A percentile compares a stretch with the other conserved stretches of the same genome.
These are phyloP conservation scores for Brachyhypopomus gauderio DNA, from an alignment of 2,113 vertebrate genomes.

Conservation along the genomic window DNA sequence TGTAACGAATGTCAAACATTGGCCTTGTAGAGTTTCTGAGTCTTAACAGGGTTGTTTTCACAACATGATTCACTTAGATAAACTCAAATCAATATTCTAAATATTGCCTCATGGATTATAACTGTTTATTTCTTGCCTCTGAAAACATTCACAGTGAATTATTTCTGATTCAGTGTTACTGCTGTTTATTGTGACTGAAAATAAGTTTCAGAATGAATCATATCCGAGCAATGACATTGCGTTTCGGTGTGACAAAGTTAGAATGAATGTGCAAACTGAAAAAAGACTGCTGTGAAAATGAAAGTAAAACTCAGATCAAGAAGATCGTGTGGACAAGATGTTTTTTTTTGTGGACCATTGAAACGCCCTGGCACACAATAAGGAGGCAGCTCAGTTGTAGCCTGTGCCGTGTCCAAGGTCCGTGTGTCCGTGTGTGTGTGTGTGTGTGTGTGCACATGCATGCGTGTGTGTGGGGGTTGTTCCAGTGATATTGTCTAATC, in stretches of 20 bases:
- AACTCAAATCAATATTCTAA: neutral
- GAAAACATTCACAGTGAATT: too few species aligned
- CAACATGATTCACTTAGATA: neutral
- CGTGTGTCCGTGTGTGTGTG: neutral
- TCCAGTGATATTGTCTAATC: conserved; percentile 42
- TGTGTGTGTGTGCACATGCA: conserved; percentile 29
- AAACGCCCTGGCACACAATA: too few species aligned
- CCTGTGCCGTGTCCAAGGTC: neutral
- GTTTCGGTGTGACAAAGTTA: too few species aligned
- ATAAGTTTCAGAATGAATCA: too few species aligned
- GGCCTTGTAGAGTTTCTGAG: neutral
- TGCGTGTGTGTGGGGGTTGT: conserved; percentile 27
- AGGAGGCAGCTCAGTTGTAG: conserved; percentile 32
- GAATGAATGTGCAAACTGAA: too few species aligned
- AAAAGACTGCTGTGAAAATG: neutral
- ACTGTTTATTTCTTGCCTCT: too few species aligned
- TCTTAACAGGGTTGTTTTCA: too few species aligned
- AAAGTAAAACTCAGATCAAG: neutral
- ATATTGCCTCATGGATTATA: neutral
- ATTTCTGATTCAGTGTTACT: too few species aligned
- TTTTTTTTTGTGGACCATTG: neutral
- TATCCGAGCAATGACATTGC: too few species aligned
- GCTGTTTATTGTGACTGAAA: too few species aligned
- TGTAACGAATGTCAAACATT: neutral
- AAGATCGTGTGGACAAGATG: neutral